Evolutionary conservation across 2,888 invertebrate species (phyloP), one percentile per base, ranked within the genome.

Genomic region (Capitulum mitella): DNA sequence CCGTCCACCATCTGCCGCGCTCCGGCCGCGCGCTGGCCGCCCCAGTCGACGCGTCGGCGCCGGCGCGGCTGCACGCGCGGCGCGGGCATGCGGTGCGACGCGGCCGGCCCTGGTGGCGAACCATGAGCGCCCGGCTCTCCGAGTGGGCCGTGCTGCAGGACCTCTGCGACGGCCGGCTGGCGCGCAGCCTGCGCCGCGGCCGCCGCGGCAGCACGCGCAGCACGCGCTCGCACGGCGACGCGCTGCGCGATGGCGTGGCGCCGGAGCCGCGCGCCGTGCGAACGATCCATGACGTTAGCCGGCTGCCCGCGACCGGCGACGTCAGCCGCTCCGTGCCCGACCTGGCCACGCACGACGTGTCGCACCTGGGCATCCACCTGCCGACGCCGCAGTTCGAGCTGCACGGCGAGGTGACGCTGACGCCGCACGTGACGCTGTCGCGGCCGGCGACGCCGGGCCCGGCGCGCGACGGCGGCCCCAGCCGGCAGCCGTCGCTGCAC

Each of bases 81-180:
- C n/a, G 3, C 58, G 58, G 10, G n/a, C n/a, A 58, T 58, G 10
- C 29, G n/a, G 58, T 12, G 29, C 8, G 29, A n/a, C 58, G 8
- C n/a, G n/a, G n/a, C 12, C 51, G 51, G 12, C 19, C 19, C 51
- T 58, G 58, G 58, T 58, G 58, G 58, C 58, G 58, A 26, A 40
- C 8, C 40, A 70, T 70, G 70, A 70, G 70, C 40, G 76, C 26
- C 19, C 12, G 43, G 12, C 5, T 76, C 29, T 29, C 76, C 32
- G 76, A 76, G n/a, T 76, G 76, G 76, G 76, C 76, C 29, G 76
- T 76, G 76, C 76, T 76, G 76, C 76, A 76, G 46, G 76, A 76
- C 29, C 19, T 46, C 29, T 46, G n/a, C n/a, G 29, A 22, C 37
- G 6, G 29, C 76, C 43, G 76, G 29, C 48, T 16, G 19, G 76